A percentile compares a stretch with the other conserved stretches of the same genome.
Conservation (phyloP, 2,797 vertebrate genomes). For the Hydrolagus colliei region DNA sequence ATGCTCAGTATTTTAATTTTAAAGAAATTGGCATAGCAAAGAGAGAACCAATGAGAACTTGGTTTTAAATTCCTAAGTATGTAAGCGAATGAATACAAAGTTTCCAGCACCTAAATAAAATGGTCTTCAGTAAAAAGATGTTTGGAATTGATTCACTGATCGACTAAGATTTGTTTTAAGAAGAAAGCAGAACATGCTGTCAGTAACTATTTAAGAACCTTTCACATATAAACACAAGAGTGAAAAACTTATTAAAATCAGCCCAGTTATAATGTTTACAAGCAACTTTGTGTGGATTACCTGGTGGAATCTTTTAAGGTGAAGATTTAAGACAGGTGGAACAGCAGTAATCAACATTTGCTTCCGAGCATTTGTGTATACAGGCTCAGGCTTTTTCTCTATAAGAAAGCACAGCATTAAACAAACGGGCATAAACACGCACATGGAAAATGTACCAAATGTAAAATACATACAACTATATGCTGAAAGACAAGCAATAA, state of each 20-base stretch:
- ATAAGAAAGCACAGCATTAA: slow-evolving; percentile 42
- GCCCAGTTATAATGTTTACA: too few relatives aligned
- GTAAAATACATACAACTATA: background rate
- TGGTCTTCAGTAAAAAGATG: background rate
- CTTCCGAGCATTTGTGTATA: slow-evolving; percentile 91
- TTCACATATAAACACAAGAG: too few relatives aligned
- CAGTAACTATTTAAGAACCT: too few relatives aligned
- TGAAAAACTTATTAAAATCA: too few relatives aligned
- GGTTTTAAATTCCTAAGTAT: too few relatives aligned
- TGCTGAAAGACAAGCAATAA: background rate
- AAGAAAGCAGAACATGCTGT: too few relatives aligned
- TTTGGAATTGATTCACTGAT: background rate
- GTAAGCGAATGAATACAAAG: too few relatives aligned
- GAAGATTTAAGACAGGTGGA: slow-evolving; percentile 84
- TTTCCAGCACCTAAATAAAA: background rate
- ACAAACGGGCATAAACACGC: slow-evolving; percentile 12
- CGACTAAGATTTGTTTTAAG: too few relatives aligned
- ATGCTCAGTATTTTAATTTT: too few relatives aligned
- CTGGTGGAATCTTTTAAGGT: slow-evolving; percentile 96
- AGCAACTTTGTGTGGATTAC: slow-evolving; percentile 49
- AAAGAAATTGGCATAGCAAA: too few relatives aligned
- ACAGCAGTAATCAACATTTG: slow-evolving; percentile 86
- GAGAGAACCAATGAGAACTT: too few relatives aligned
- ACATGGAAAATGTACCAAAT: background rate
- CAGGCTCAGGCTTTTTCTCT: slow-evolving; percentile 77